Conservation (phyloP, 2,113 vertebrate genomes). For the Terrapene triunguis region DNA sequence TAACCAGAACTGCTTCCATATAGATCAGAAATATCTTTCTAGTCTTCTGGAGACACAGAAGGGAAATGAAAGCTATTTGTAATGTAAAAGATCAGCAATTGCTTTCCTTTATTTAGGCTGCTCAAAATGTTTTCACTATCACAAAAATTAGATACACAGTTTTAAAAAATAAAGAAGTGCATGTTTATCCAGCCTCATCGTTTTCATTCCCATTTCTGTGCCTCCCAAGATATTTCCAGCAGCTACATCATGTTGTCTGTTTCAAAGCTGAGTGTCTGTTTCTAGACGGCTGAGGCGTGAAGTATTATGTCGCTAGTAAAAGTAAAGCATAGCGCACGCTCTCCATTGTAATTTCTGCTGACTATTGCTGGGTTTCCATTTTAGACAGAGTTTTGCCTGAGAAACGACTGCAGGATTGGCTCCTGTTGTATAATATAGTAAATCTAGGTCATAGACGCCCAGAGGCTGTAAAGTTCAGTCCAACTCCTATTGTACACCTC, state of each 20-base stretch:
- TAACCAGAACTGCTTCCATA: constrained; percentile 37
- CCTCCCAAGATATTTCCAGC: constrained; percentile 25
- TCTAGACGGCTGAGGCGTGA: neutral
- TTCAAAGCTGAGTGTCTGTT: neutral
- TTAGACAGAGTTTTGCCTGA: neutral
- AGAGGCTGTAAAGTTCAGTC: neutral
- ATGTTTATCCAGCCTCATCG: neutral
- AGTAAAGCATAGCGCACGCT: neutral
- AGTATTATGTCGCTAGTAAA: neutral
- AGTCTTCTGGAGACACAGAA: constrained; percentile 23
- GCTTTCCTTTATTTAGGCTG: constrained; percentile 44
- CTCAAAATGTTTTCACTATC: constrained; percentile 32
- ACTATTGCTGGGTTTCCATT: neutral
- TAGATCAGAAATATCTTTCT: constrained; percentile 31
- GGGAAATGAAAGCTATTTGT: constrained; percentile 41
- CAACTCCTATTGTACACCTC: neutral
- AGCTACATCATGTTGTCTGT: neutral
- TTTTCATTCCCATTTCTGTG: neutral
- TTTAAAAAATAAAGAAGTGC: constrained; percentile 19
- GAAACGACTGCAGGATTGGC: neutral
- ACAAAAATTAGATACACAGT: constrained; percentile 26
- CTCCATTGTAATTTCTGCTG: neutral
- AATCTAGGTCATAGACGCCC: neutral
- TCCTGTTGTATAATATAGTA: neutral
- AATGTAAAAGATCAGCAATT: constrained; percentile 32